A percentile compares a stretch with the other conserved stretches of the same genome.
These are phyloP conservation scores for Datnioides undecimradiatus DNA, from an alignment of 2,113 vertebrate genomes.

Conservation along the genomic window DNA sequence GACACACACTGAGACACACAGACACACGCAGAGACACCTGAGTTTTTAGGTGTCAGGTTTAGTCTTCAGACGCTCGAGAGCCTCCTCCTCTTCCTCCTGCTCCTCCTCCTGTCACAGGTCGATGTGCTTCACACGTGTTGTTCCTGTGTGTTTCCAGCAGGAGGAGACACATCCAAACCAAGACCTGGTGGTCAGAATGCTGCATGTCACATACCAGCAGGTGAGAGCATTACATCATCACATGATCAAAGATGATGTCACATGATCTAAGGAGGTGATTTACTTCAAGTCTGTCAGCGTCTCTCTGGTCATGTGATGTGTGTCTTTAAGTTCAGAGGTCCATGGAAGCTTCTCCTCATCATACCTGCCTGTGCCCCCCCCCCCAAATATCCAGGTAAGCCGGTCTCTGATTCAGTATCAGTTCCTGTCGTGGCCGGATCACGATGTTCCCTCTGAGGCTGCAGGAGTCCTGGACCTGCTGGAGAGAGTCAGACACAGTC, in stretches of 20 bases:
- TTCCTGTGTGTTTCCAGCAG: slow-evolving; percentile 63
- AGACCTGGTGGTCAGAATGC: slow-evolving; percentile 67
- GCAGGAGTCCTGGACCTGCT: slow-evolving; percentile 83
- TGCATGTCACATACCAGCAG: slow-evolving; percentile 69
- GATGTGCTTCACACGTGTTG: background rate
- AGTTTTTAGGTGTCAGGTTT: too few species aligned
- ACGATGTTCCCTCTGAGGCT: slow-evolving; percentile 79
- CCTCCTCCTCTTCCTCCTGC: too few species aligned
- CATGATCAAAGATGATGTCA: too few species aligned
- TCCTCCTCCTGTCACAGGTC: too few species aligned
- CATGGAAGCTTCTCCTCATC: background rate
- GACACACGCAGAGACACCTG: too few species aligned
- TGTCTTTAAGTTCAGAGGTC: too few species aligned
- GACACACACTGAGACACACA: slow-evolving; percentile 7
- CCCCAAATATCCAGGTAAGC: slow-evolving; percentile 62
- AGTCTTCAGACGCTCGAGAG: too few species aligned
- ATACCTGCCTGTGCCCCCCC: background rate
- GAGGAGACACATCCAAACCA: slow-evolving; percentile 64
- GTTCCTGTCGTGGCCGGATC: slow-evolving; percentile 88
- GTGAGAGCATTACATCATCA: slow-evolving; percentile 45
- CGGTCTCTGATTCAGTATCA: slow-evolving; percentile 82
- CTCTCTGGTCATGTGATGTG: too few species aligned
- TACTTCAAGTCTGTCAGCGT: too few species aligned
- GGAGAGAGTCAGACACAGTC: slow-evolving; percentile 72
- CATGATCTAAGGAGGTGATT: too few species aligned